These are phyloP conservation scores for Danionella dracula DNA, from an alignment of 2,797 vertebrate species.

Conservation along the genomic window DNA sequence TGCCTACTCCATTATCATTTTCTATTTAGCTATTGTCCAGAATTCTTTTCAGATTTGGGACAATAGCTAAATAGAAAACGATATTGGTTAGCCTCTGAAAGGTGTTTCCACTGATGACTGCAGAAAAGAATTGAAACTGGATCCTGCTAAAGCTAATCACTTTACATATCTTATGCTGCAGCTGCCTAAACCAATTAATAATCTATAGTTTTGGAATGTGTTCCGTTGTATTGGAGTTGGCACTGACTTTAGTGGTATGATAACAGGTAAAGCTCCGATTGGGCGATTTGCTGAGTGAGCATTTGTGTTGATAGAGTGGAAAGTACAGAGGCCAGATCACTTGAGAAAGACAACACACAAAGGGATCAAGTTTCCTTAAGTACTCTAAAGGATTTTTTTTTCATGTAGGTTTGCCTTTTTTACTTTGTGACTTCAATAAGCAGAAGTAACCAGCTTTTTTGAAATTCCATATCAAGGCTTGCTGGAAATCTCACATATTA, in stretches of 20 bases:
- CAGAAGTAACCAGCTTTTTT: too few relatives aligned
- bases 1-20: too few relatives aligned
- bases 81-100: neutral
- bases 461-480: neutral
- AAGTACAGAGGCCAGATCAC: slow-evolving; percentile 1
- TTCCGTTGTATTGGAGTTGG: too few relatives aligned
- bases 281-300: slow-evolving; percentile 12
- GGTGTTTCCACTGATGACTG: neutral
- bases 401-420: slow-evolving; percentile 10
- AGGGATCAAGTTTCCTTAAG: neutral
- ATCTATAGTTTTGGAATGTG: too few relatives aligned
- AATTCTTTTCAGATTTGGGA: too few relatives aligned
- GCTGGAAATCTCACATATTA: too few relatives aligned
- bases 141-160: too few relatives aligned
- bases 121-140: neutral
- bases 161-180: too few relatives aligned
- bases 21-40: too few relatives aligned
- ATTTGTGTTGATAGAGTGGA: neutral
- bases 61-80: neutral
- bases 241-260: neutral
- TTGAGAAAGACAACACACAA: neutral
- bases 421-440: too few relatives aligned
- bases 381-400: slow-evolving; percentile 10
- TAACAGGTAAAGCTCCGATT: slow-evolving; percentile 34
- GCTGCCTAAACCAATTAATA: too few relatives aligned